Percentiles rank a stretch among this genome's conserved stretches.
Conservation (phyloP, 2,888 invertebrate genomes). For the Idaea aversata region DNA sequence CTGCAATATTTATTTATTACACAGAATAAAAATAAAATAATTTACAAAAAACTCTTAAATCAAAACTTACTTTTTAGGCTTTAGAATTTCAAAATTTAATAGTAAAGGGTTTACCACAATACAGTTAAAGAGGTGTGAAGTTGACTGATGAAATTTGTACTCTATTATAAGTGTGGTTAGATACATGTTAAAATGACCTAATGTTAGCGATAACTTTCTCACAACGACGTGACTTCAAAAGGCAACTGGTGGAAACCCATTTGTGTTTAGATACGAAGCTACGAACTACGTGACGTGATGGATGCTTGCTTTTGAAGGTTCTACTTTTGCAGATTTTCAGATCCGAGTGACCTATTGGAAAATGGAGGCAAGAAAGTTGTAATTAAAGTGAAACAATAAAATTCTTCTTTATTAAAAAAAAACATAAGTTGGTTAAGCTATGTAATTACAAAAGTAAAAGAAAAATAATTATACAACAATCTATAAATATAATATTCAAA, state of each 20-base stretch:
- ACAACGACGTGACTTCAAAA: slow-evolving; percentile 21
- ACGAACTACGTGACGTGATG: slow-evolving; percentile 13
- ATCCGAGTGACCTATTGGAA: not conserved
- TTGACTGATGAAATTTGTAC: not conserved
- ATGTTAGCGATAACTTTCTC: slow-evolving; percentile 18
- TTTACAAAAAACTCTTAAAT: not conserved
- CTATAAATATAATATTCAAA: too few species aligned
- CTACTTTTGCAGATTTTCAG: slow-evolving; percentile 1
- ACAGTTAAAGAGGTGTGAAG: not conserved
- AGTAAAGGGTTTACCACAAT: not conserved
- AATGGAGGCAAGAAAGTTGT: not conserved
- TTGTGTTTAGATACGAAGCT: slow-evolving; percentile 18
- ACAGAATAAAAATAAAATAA: too few species aligned
- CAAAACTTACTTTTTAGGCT: too few species aligned
- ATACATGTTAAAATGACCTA: slow-evolving; percentile 7
- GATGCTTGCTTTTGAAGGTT: slow-evolving; percentile 9
- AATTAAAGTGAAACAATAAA: too few species aligned
- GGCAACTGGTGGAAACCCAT: slow-evolving; percentile 18
- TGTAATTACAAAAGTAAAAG: too few species aligned
- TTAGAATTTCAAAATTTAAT: not conserved
- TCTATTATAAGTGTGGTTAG: not conserved
- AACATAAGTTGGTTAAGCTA: too few species aligned
- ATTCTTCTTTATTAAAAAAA: too few species aligned
- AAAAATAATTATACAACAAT: too few species aligned
- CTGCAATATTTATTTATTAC: too few species aligned